Percentiles rank a stretch among this genome's conserved stretches.
phyloP scores from a whole-genome alignment of 2,888 invertebrate species.

The Oxystoma pomonae region DNA sequence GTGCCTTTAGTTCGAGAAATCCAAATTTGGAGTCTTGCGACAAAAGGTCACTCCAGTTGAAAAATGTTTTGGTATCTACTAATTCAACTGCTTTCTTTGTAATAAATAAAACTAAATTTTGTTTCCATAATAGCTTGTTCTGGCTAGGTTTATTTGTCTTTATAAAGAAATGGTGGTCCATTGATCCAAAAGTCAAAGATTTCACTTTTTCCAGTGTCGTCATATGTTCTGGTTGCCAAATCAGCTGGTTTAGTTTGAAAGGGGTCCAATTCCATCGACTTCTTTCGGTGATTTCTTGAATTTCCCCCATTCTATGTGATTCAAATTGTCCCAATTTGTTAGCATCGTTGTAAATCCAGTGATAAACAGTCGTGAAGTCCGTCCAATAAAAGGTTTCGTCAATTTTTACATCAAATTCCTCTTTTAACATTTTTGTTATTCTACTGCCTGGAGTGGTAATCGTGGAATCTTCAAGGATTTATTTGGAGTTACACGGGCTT shows the following conservation, averaged over 20 bases:
- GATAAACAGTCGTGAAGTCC: constrained; percentile 31
- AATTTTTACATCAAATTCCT: constrained; percentile 20
- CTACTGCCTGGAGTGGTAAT: constrained; percentile 26
- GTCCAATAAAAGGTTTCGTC: constrained; percentile 27
- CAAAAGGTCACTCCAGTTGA: background rate
- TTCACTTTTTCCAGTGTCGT: background rate
- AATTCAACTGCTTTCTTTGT: background rate
- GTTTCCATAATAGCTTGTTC: background rate
- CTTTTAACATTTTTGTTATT: constrained; percentile 17
- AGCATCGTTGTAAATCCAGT: constrained; percentile 28
- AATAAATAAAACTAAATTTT: background rate
- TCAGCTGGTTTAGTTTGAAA: background rate
- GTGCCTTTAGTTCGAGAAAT: background rate
- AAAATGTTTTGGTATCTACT: background rate
- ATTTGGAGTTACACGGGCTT: too few relatives aligned
- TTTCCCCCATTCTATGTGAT: background rate
- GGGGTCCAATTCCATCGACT: background rate
- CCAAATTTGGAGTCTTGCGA: background rate
- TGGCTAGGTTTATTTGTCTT: background rate
- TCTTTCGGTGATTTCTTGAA: background rate
- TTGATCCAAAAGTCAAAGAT: background rate
- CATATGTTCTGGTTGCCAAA: background rate
- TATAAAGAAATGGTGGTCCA: background rate
- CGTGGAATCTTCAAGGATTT: constrained; percentile 27
- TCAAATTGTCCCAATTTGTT: background rate